Evolutionary conservation across 2,888 invertebrate genomes (phyloP), one percentile per base, ranked within the genome.

Genomic region (Bombyx huttoni): DNA sequence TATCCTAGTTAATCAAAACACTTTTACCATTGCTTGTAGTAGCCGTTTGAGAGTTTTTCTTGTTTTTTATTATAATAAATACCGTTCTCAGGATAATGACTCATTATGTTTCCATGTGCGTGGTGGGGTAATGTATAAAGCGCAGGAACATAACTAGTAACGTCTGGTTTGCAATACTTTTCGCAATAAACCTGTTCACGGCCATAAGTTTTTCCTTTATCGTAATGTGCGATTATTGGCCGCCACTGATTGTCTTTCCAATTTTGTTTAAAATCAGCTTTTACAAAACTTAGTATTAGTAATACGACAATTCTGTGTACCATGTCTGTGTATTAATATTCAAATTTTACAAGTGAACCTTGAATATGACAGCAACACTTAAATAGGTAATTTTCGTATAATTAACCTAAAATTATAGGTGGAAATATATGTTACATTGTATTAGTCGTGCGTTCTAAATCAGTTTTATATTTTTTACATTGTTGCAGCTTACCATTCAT

Each of bases 51-150:
- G 10, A 53, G 55, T 49, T 68, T 71, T 3, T 73, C 68, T 49
- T 72, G 75, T 1, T 70, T 65, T 48, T 76, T 77, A 50, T 60
- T 74, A 1, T 72, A 67, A 50, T 69, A 69, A 51, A 45, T 47
- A 33, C 50, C 24, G 13, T 34, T 40, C 33, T 33, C 33, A 24
- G 49, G 14, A 33, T 72, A 70, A 8, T 40, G 3, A 40, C 7
- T 40, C 2, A 40, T 40, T 7, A 60, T 33, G 35, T 69, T 63
- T 47, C 63, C 66, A 52, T 73, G 70, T 3, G 55, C 58, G 49
- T 69, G 72, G 52, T 72, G 75, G 0, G 78, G 78, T 51, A 65
- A 64, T 0, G 73, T 69, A 34, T 77, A 67, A 2, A 77, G 45
- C 46, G 73, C 76, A 10, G 66, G 58, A 40, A 62, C 48, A 49